A percentile compares a stretch with the other conserved stretches of the same genome.
Evolutionary conservation across 2,888 invertebrate species (phyloP).

Genomic region (Brenthis ino): DNA sequence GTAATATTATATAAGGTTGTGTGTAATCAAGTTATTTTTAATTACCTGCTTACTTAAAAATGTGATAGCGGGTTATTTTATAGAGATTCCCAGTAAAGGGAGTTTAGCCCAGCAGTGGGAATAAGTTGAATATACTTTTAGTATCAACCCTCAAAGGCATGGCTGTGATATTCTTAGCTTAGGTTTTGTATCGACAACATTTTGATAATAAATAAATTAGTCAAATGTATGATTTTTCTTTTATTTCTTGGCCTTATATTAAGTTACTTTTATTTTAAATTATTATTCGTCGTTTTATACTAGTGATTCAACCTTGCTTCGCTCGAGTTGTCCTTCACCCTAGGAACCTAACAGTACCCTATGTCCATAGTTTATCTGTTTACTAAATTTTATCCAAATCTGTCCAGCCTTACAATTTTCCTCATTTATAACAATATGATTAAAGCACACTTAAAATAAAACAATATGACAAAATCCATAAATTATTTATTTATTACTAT

Average conservation of each 20-base stretch:
- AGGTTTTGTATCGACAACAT: slow-evolving; percentile 19
- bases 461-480: slow-evolving; percentile 70
- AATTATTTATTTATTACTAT: slow-evolving; percentile 80
- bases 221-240: slow-evolving; percentile 41
- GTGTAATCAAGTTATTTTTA: too few relatives aligned
- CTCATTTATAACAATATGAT: neutral
- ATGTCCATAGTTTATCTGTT: too few relatives aligned
- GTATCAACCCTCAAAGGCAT: slow-evolving; percentile 37
- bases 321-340: too few relatives aligned
- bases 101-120: too few relatives aligned
- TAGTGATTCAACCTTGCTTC: too few relatives aligned
- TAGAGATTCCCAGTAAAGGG: too few relatives aligned
- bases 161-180: slow-evolving; percentile 57
- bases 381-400: too few relatives aligned
- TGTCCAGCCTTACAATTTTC: too few relatives aligned
- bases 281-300: neutral
- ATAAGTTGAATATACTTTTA: neutral
- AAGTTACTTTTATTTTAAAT: neutral
- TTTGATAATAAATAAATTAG: slow-evolving; percentile 32
- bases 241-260: slow-evolving; percentile 23
- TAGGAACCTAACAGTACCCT: too few relatives aligned
- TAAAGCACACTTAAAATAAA: slow-evolving; percentile 39
- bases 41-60: too few relatives aligned
- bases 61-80: too few relatives aligned
- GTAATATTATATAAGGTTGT: too few relatives aligned